Conservation (phyloP, 2,113 vertebrate species). For the Hylia prasina region DNA sequence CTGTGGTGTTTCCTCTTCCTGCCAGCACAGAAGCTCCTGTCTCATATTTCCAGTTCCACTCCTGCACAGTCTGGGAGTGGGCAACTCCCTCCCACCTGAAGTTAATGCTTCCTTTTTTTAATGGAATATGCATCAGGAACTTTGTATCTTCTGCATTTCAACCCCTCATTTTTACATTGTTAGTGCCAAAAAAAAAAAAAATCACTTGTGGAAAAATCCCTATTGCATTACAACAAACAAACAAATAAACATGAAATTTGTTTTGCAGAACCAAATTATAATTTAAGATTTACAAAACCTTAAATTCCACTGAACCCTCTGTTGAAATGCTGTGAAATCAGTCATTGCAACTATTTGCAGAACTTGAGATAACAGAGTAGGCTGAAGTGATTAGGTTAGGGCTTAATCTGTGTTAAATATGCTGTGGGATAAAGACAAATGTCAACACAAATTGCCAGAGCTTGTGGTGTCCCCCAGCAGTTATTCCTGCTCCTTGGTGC, state of each 20-base stretch:
- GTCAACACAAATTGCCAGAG: neutral
- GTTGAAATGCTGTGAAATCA: neutral
- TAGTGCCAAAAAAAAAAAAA: neutral
- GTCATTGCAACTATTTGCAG: neutral
- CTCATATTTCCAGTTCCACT: neutral
- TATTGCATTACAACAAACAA: neutral
- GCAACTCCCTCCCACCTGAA: neutral
- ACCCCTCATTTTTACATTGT: neutral
- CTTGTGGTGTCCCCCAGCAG: neutral
- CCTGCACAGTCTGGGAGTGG: neutral
- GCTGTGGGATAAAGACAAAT: neutral
- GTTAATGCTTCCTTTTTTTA: neutral
- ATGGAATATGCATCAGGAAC: neutral
- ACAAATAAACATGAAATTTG: neutral
- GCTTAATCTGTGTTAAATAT: neutral
- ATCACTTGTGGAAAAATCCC: neutral
- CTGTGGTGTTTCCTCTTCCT: neutral
- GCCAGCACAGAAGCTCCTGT: neutral
- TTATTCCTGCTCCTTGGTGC: neutral
- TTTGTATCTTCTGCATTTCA: neutral
- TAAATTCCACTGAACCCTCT: neutral
- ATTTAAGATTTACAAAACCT: neutral
- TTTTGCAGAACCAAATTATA: neutral
- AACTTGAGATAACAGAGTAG: neutral
- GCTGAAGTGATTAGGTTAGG: neutral